Evolutionary conservation across 2,797 vertebrate species (phyloP).

Genomic region (Labeo calbasu): DNA sequence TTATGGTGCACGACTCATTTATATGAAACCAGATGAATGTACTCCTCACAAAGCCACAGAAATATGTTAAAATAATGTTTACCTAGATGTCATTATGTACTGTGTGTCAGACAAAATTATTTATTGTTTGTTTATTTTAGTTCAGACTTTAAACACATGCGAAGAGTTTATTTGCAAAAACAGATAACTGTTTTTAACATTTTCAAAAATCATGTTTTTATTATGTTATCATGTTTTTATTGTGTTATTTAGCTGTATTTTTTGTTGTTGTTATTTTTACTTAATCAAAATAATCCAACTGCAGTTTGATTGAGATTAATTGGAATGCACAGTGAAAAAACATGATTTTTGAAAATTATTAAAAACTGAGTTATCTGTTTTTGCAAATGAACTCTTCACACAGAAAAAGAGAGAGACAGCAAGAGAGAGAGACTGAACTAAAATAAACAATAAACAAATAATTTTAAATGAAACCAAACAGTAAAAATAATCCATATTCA

Average conservation of each 20-base stretch:
- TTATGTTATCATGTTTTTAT: too few relatives aligned
- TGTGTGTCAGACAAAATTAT: background rate
- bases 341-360: too few relatives aligned
- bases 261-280: too few relatives aligned
- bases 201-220: too few relatives aligned
- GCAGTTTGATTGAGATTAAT: too few relatives aligned
- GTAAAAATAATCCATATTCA: conserved; percentile 2
- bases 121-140: background rate
- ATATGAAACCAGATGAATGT: conserved; percentile 17
- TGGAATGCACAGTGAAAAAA: too few relatives aligned
- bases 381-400: too few relatives aligned
- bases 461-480: background rate
- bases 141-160: background rate
- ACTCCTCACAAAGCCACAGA: background rate
- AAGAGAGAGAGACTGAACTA: background rate
- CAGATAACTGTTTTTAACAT: too few relatives aligned
- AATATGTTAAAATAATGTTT: background rate
- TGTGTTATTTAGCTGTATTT: too few relatives aligned
- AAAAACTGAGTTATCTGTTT: too few relatives aligned
- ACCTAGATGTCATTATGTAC: background rate
- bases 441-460: background rate
- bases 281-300: too few relatives aligned
- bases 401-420: background rate
- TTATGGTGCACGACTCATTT: conserved; percentile 18
- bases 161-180: too few relatives aligned